A percentile compares a stretch with the other conserved stretches of the same genome.
These are phyloP conservation scores for Acropternis orthonyx DNA, from an alignment of 2,797 vertebrate genomes.

Conservation along the genomic window DNA sequence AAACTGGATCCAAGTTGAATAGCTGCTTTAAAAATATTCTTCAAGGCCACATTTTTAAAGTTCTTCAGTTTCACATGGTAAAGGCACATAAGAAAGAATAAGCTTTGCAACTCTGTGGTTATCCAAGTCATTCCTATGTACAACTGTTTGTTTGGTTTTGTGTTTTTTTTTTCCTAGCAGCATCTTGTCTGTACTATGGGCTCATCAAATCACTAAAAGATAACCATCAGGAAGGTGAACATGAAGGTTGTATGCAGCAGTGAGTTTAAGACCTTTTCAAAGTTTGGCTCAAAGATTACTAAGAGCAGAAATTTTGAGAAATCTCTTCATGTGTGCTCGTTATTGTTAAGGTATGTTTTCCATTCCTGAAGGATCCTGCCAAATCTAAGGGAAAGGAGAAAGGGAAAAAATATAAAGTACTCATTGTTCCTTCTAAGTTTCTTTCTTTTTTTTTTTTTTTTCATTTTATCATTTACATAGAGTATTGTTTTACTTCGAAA, in stretches of 20 bases:
- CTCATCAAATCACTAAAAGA: not conserved
- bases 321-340: not conserved
- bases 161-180: not conserved
- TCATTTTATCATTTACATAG: conserved; percentile 6
- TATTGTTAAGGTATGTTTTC: conserved; percentile 16
- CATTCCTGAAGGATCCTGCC: conserved; percentile 35
- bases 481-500: conserved; percentile 24
- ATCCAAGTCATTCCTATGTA: not conserved
- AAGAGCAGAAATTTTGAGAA: conserved; percentile 10
- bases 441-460: not conserved
- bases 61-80: not conserved
- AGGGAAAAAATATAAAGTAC: not conserved
- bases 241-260: not conserved
- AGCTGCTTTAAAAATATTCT: conserved; percentile 19
- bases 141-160: not conserved
- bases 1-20: not conserved
- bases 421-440: conserved; percentile 39
- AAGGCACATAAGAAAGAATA: not conserved
- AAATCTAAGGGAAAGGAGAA: conserved; percentile 12
- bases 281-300: not conserved
- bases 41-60: not conserved
- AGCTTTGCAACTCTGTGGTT: not conserved
- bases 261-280: not conserved
- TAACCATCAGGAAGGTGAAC: not conserved
- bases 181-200: not conserved